Evolutionary conservation across 2,888 invertebrate genomes (phyloP), one percentile per base, ranked within the genome.

Genomic region (Ischnus inquisitorius): DNA sequence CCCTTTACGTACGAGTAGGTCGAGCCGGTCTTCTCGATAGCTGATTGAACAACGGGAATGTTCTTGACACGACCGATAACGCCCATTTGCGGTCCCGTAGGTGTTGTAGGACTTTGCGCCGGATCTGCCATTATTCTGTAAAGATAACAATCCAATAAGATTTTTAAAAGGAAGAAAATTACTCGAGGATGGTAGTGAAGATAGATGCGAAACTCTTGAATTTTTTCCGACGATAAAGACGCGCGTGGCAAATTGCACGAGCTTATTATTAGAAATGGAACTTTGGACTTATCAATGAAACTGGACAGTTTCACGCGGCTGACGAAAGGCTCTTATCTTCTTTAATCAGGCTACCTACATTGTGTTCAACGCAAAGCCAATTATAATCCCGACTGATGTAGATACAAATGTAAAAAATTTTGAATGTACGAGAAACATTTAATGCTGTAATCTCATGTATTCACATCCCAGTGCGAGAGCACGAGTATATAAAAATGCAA

Each of bases 1-100:
- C 94, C 95, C 93, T 95, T 93, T 2, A 93, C 79, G 60, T 91
- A 91, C 3, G 91, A 86, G 79, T 93, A 93, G 1, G 93, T 93
- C 2, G 92, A 91, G 71, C 90, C 92, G 0, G 93, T 93, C 84
- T 91, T 93, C 65, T 93, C 93, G 39, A 93, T 90, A 0, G 93
- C 93, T 6, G 92, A 91, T 71, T 92, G 90, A 3, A 93, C 90
- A 16, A 92, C 88, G 8, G 93, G 93, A 72, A 93, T 92, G 65
- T 88, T 93, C 69, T 88, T 90, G 2, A 93, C 91, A 0, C 93
- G 92, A 82, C 93, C 91, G 5, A 94, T 41, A 0, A 93, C 92
- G 81, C 93, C 93, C 25, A 94, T 77, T 65, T 91, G 92, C 8
- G 92, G 91, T 12, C 79, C 83, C 34, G 82, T 82, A 22, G 80